Conservation (phyloP, 1,140 invertebrate species). For the Drosophila jambulina region DNA sequence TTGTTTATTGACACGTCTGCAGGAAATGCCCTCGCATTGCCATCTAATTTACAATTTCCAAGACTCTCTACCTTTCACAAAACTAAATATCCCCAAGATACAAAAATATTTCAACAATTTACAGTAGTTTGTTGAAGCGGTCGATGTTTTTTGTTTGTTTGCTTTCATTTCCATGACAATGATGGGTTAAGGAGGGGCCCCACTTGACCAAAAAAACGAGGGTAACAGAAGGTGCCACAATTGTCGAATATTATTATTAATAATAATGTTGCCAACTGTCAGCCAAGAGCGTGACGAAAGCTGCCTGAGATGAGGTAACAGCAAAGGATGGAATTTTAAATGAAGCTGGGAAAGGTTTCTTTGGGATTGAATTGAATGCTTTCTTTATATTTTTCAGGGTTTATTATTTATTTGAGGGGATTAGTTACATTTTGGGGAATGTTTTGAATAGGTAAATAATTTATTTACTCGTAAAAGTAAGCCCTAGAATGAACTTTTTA, state of each 20-base stretch:
- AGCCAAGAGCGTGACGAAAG: conserved; percentile 31
- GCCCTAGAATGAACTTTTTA: neutral
- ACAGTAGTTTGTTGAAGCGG: conserved; percentile 42
- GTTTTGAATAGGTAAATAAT: neutral
- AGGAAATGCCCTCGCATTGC: conserved; percentile 65
- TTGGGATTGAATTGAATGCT: neutral
- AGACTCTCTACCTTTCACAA: conserved; percentile 54
- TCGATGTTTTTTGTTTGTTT: conserved; percentile 22
- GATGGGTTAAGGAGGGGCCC: conserved; percentile 31
- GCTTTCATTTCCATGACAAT: conserved; percentile 68
- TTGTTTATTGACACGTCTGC: conserved; percentile 77
- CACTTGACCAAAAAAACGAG: conserved; percentile 25
- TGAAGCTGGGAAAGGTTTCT: neutral
- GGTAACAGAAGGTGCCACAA: conserved; percentile 47
- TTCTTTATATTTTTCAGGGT: neutral
- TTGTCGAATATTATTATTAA: conserved; percentile 44
- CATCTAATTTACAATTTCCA: conserved; percentile 54
- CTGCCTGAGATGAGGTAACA: conserved; percentile 20
- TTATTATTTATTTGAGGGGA: neutral
- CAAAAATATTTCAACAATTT: conserved; percentile 48
- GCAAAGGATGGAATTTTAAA: neutral
- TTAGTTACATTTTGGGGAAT: neutral
- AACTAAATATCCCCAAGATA: conserved; percentile 43
- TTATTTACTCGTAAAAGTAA: neutral
- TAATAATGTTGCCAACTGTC: conserved; percentile 46